phyloP scores from a whole-genome alignment of 1,140 invertebrate genomes.

The Drosophila novamexicana region DNA sequence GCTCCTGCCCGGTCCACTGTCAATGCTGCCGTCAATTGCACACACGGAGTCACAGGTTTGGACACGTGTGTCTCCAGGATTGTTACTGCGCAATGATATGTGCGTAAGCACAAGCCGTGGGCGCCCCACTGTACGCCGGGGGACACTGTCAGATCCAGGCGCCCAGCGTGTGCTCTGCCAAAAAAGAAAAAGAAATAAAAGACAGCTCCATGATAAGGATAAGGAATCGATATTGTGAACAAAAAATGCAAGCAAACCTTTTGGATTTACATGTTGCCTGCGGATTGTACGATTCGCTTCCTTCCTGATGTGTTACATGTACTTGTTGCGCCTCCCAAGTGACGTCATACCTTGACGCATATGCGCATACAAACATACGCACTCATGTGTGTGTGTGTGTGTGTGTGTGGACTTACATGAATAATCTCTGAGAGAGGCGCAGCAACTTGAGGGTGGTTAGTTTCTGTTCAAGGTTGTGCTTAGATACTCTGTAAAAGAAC shows the following conservation, averaged over 20 bases:
- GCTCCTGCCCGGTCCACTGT: constrained; percentile 4
- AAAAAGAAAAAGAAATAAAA: constrained; percentile 1
- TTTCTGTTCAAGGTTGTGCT: background rate
- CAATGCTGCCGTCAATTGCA: background rate
- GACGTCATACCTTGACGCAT: constrained; percentile 24
- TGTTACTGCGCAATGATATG: background rate
- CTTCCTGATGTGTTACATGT: constrained; percentile 39
- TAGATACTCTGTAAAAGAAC: background rate
- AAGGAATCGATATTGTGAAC: constrained; percentile 48
- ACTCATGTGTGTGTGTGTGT: background rate
- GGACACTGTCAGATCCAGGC: constrained; percentile 13
- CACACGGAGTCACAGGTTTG: constrained; percentile 1
- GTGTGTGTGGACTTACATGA: background rate
- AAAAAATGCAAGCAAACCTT: constrained; percentile 12
- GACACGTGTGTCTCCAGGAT: background rate
- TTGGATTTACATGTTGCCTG: constrained; percentile 11
- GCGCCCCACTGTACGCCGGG: too few species aligned
- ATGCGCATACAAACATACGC: background rate
- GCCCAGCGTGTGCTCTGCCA: background rate
- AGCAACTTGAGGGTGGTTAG: constrained; percentile 27
- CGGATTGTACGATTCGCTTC: constrained; percentile 7
- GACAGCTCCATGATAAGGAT: constrained; percentile 20
- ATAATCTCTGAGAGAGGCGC: constrained; percentile 13
- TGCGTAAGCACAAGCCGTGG: background rate
- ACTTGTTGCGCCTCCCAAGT: constrained; percentile 41